phyloP scores from a whole-genome alignment of 2,113 vertebrate species.

The Xyliphius kryptos region DNA sequence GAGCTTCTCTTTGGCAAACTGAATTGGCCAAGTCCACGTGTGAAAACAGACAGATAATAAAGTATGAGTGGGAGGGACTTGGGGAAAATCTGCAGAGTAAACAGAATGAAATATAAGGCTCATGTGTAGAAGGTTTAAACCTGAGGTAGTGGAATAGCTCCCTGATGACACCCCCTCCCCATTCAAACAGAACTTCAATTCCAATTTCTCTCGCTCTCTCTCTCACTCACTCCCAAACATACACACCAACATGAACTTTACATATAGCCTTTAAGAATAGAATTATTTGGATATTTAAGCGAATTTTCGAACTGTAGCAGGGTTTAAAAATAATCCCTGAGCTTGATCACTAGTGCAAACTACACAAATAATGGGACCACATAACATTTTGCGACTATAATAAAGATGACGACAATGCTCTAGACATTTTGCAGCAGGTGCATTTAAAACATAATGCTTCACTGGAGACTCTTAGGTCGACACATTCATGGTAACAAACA shows the following conservation, averaged over 20 bases:
- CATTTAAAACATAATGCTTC: neutral
- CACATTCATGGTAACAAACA: no score
- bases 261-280: no score
- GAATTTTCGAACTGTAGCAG: no score
- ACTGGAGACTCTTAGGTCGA: neutral
- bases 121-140: slow-evolving; percentile 62
- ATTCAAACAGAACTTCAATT: neutral
- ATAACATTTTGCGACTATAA: neutral
- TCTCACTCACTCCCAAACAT: slow-evolving; percentile 29
- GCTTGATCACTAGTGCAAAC: neutral
- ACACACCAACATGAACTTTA: slow-evolving; percentile 30
- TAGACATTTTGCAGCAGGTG: neutral
- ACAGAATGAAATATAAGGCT: slow-evolving; percentile 49
- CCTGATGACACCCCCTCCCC: slow-evolving; percentile 56
- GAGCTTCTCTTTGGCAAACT: neutral
- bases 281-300: no score
- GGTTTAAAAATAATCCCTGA: neutral
- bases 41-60: slow-evolving; percentile 37
- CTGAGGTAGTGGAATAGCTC: slow-evolving; percentile 62
- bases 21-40: slow-evolving; percentile 17
- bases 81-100: slow-evolving; percentile 39
- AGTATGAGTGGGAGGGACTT: slow-evolving; percentile 19
- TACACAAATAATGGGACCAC: neutral
- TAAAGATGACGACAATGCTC: neutral
- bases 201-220: slow-evolving; percentile 25